phyloP scores from a whole-genome alignment of 2,797 vertebrate genomes.

The Pantherophis vulpinus region DNA sequence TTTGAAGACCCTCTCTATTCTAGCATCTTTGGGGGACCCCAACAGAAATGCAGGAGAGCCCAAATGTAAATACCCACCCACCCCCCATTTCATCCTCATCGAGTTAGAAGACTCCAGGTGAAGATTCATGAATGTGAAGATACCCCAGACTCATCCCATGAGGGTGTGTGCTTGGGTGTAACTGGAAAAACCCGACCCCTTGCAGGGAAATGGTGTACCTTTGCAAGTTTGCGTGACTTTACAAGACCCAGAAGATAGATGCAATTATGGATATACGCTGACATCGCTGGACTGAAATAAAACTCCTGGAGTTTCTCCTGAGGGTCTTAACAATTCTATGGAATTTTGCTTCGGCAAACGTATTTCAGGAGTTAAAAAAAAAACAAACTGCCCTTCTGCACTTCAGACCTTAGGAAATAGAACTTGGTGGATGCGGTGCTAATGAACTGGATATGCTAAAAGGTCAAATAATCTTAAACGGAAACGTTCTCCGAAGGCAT shows the following conservation, averaged over 20 bases:
- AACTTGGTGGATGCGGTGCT: background rate
- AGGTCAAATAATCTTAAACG: background rate
- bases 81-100: background rate
- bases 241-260: background rate
- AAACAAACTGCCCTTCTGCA: background rate
- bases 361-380: background rate
- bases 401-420: background rate
- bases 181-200: background rate
- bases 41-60: background rate
- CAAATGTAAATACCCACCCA: background rate
- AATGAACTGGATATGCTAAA: background rate
- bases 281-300: background rate
- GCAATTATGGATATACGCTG: background rate
- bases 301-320: background rate
- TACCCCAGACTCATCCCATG: background rate
- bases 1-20: background rate
- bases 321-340: background rate
- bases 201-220: background rate
- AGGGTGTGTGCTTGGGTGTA: background rate
- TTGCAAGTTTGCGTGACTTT: background rate
- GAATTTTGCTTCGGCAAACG: rapidly evolving
- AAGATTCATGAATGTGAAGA: background rate
- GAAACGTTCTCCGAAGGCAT: constrained; percentile 9
- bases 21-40: background rate
- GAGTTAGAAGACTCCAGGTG: background rate